Base-by-base conservation (phyloP, 2,888 invertebrate genomes). In the Piscicola geometra region DNA sequence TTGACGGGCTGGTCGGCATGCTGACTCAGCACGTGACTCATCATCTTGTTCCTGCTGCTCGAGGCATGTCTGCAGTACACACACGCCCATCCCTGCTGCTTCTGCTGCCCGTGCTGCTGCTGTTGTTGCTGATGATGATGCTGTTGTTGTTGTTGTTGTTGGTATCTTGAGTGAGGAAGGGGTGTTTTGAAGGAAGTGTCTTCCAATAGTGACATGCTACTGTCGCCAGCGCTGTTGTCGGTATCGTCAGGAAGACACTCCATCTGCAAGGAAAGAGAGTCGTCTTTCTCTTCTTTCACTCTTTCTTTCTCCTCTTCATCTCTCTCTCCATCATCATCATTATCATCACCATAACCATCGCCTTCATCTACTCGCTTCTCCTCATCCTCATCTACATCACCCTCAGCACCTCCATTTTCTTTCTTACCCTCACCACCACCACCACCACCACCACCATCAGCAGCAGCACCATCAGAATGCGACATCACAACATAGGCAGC, bases 1-100 rank as follows among this genome's bases (percentile, higher is more conserved):
- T 35, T 32, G 3, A 73, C 73, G n/a, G 73, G 73, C 18, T 3
- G 12, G 1, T 73, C 64, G n/a, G 64, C 56, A 64, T 73, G 73
- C 32, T 15, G 21, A 30, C 12, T n/a, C 35, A 56, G 32, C 35
- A 73, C 64, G 64, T 73, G 73, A n/a, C 28, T 35, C 12, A 64
- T n/a, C 35, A 64, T 60, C 73, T 73, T 56, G 1, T n/a, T 50
- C 56, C 64, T 73, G 73, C 25, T 52, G 5, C n/a, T 32, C n/a
- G 73, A 52, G 28, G 5, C n/a, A 36, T 56, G 56, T 15, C 33
- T n/a, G 28, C 73, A 73, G 32, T 73, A 73, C 9, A 33, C 56
- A 36, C 73, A 73, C 3, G 52, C 56, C 73, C 73, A 73, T 18
- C 41, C 30, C n/a, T n/a, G n/a, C n/a, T n/a, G 28, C 12, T 28